Evolutionary conservation across 2,113 vertebrate species (phyloP).

Genomic region (Rostratula benghalensis): DNA sequence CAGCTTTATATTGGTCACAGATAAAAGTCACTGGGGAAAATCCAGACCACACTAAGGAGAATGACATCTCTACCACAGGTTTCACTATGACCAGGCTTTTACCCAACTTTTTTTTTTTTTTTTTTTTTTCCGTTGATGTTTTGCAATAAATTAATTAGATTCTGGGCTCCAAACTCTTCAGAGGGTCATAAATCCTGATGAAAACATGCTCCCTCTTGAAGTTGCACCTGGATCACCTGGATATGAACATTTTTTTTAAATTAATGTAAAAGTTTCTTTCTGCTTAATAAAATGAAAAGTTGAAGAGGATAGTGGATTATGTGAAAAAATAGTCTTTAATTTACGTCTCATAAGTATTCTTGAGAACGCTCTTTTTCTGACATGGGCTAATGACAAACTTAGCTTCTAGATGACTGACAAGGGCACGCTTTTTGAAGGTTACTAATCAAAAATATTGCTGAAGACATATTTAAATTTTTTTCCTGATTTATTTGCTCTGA

Average conservation of each 20-base stretch:
- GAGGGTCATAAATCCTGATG: conserved; percentile 37
- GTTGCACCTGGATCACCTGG: conserved; percentile 31
- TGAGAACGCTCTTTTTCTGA: background rate
- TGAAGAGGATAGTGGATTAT: background rate
- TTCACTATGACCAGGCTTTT: background rate
- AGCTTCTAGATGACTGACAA: background rate
- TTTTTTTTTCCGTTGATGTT: background rate
- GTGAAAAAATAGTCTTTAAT: background rate
- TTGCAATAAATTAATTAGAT: conserved; percentile 25
- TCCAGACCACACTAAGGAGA: background rate
- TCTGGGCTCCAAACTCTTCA: conserved; percentile 1
- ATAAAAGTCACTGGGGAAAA: background rate
- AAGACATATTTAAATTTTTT: background rate
- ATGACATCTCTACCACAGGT: background rate
- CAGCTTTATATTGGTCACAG: background rate
- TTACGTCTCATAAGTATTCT: background rate
- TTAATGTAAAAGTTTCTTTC: background rate
- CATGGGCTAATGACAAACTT: background rate
- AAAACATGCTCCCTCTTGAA: conserved; percentile 41
- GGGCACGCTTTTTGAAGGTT: background rate
- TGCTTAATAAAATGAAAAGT: conserved; percentile 2
- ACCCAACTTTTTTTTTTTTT: background rate
- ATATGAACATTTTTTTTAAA: background rate
- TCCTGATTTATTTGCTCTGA: background rate
- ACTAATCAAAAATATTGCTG: background rate